Evolutionary conservation across 2,888 invertebrate genomes (phyloP).

Genomic region (Lithophane semibrunnea): DNA sequence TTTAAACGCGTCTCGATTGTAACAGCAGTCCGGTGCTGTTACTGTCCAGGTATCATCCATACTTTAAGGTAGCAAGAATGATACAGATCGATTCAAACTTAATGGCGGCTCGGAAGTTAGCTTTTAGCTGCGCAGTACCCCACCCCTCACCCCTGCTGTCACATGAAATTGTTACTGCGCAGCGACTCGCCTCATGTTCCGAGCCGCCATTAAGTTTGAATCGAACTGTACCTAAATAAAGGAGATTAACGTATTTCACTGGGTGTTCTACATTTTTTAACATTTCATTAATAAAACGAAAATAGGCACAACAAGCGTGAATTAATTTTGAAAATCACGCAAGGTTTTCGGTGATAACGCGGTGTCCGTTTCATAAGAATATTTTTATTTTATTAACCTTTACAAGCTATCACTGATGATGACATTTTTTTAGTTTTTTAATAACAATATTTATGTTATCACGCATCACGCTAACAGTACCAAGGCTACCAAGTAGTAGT

Average conservation of each 20-base stretch:
- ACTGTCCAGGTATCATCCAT: too few species aligned
- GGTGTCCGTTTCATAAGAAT: not conserved
- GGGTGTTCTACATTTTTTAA: not conserved
- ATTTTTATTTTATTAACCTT: constrained; percentile 39
- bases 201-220: too few species aligned
- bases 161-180: too few species aligned
- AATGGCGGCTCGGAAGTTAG: too few species aligned
- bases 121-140: too few species aligned
- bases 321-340: constrained; percentile 21
- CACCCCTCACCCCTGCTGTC: too few species aligned
- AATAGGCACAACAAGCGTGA: not conserved
- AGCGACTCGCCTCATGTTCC: too few species aligned
- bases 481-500: too few species aligned
- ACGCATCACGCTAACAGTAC: too few species aligned
- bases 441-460: constrained; percentile 23
- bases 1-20: not conserved
- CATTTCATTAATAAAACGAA: not conserved
- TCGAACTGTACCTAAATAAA: too few species aligned
- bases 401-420: constrained; percentile 23
- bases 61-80: not conserved
- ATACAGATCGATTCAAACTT: too few species aligned
- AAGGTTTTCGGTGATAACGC: constrained; percentile 26
- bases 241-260: not conserved
- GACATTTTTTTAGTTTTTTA: constrained; percentile 24
- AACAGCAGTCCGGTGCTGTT: not conserved